Evolutionary conservation across 2,888 invertebrate species (phyloP).

Genomic region (Eupithecia exiguata): DNA sequence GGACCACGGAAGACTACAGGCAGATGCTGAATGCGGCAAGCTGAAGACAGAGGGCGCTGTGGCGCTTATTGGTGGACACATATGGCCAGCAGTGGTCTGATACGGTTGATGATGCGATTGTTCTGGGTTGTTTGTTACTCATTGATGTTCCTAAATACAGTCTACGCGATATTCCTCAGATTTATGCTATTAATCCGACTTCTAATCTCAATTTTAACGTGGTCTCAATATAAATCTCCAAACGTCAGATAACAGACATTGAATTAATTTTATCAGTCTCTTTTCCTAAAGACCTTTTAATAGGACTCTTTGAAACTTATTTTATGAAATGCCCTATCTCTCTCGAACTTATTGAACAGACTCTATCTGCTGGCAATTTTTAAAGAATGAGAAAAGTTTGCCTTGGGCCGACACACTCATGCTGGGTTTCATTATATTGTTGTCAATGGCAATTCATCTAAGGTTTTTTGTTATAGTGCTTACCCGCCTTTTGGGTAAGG

Average conservation of each 20-base stretch:
- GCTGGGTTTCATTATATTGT: neutral
- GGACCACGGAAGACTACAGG: too few relatives aligned
- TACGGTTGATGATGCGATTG: too few relatives aligned
- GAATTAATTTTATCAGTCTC: conserved; percentile 66
- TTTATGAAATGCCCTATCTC: conserved; percentile 49
- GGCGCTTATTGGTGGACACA: too few relatives aligned
- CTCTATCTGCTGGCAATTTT: conserved; percentile 52
- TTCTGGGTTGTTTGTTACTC: neutral
- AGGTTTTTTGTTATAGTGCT: too few relatives aligned
- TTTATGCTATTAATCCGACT: conserved; percentile 24
- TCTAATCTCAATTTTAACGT: conserved; percentile 45
- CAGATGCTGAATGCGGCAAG: too few relatives aligned
- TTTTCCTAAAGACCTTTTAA: conserved; percentile 65
- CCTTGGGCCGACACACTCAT: conserved; percentile 31
- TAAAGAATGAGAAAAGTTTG: conserved; percentile 54
- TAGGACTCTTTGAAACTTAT: conserved; percentile 57
- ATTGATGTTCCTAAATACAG: neutral
- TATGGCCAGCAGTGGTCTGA: too few relatives aligned
- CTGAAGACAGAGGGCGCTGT: too few relatives aligned
- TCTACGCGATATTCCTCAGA: neutral
- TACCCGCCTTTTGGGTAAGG: too few relatives aligned
- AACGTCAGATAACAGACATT: conserved; percentile 62
- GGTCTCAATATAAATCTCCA: conserved; percentile 51
- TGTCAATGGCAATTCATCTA: neutral
- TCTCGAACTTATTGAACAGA: conserved; percentile 61